Base-by-base conservation (phyloP, 2,888 invertebrate genomes). In the Erebia ligea region DNA sequence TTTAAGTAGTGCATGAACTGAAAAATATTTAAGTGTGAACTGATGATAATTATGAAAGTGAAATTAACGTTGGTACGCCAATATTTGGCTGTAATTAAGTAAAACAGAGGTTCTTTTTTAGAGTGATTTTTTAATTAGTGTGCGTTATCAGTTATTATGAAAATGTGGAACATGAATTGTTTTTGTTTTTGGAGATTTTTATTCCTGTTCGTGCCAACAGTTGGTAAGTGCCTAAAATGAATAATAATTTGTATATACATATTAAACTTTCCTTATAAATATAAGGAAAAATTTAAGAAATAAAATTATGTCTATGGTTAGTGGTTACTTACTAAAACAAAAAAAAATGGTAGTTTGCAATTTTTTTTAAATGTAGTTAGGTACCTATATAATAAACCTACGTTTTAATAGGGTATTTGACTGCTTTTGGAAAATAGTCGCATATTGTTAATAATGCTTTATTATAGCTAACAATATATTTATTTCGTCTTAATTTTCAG, bases 121-220 rank as follows among this genome's bases (percentile, higher is more conserved):
- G 66, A 54, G 73, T 72, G 70, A 69, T 50, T 68, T 68, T 73
- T 67, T 75, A 78, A 80, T 80, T 78, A 79, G 72, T 71, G 71
- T 58, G 45, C 21, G 19, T 63, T 57, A 40, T 52, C 11, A 70
- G 59, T 59, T 54, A 17, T 21, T 21, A 13, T 57, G 77, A 89
- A 88, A 84, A 90, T 90, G 89, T 82, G 82, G 82, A 82, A 79
- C 71, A 77, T 84, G 80, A 82, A 81, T 80, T 84, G 82, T 85
- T 80, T 83, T 82, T 82, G 79, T 82, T 76, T 88, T 79, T 78
- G 85, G 79, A 84, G 83, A 76, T 82, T 86, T 77, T 82, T 89
- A 76, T 76, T 89, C 76, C 79, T 89, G 72, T 79, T 86, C 76
- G 74, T 85, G 62, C 82, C 80, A 21, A 79, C 80, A 79, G 84